A percentile compares a stretch with the other conserved stretches of the same genome.
phyloP scores from a whole-genome alignment of 1,140 invertebrate genomes.

The Drosophila gunungcola region DNA sequence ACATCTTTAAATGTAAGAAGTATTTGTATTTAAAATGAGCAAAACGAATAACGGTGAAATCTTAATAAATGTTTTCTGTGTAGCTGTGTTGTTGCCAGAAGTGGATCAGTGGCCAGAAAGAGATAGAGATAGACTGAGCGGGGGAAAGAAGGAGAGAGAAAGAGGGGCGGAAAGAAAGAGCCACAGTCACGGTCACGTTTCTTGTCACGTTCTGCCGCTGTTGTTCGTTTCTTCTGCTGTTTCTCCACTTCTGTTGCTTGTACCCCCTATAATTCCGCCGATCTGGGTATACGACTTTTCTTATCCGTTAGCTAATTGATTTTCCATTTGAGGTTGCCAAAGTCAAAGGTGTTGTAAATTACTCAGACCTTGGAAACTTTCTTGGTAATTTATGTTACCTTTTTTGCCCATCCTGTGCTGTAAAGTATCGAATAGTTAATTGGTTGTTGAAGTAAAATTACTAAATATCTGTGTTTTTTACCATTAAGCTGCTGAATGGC shows the following conservation, averaged over 20 bases:
- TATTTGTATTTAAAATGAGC: no score
- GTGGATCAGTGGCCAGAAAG: conserved; percentile 39
- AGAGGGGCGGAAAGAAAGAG: conserved; percentile 9
- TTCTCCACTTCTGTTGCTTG: conserved; percentile 11
- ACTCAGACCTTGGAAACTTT: background rate
- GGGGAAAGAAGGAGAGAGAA: background rate
- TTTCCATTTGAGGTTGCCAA: conserved; percentile 9
- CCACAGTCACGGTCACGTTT: conserved; percentile 80
- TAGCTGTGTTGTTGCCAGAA: conserved; percentile 27
- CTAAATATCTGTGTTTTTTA: background rate
- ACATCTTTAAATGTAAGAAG: no score
- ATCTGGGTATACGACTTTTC: conserved; percentile 22
- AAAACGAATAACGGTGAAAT: background rate
- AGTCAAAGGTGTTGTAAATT: conserved; percentile 4
- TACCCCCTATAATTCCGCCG: conserved; percentile 10
- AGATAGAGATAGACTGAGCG: conserved; percentile 3
- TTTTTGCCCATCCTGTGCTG: background rate
- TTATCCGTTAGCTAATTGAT: conserved; percentile 32
- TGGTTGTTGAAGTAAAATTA: background rate
- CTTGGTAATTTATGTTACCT: background rate
- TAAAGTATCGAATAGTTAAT: background rate
- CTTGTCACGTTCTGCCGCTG: conserved; percentile 67
- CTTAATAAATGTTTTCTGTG: background rate
- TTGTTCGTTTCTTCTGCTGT: conserved; percentile 18
- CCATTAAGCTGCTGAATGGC: background rate